A percentile compares a stretch with the other conserved stretches of the same genome.
phyloP scores from a whole-genome alignment of 2,797 vertebrate species.

The Emys orbicularis region DNA sequence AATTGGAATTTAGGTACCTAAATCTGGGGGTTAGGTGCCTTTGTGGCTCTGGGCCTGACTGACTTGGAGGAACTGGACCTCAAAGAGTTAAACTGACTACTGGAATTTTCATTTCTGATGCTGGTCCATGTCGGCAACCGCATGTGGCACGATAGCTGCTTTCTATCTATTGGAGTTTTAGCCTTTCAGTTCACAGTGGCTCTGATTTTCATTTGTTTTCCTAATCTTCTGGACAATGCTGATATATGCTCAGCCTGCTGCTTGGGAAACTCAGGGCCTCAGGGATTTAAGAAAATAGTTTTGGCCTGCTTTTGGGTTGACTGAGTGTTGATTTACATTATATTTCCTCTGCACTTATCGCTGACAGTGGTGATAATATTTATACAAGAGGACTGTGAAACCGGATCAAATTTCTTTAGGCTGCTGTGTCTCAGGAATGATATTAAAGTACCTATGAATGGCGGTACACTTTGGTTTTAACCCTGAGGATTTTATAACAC shows the following conservation, averaged over 20 bases:
- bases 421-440: not conserved
- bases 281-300: not conserved
- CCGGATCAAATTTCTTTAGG: not conserved
- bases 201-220: conserved; percentile 57
- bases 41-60: not conserved
- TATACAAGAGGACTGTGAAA: accelerated
- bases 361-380: accelerated
- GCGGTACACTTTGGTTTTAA: not conserved
- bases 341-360: not conserved
- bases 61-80: not conserved
- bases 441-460: not conserved
- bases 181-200: not conserved
- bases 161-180: not conserved
- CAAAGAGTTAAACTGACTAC: conserved; percentile 1
- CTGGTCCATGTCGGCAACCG: not conserved
- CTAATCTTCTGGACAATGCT: conserved; percentile 34
- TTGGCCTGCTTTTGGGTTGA: not conserved
- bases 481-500: not conserved
- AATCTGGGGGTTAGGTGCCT: not conserved
- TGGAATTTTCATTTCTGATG: not conserved
- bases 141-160: not conserved
- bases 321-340: not conserved
- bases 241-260: not conserved
- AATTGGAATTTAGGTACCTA: not conserved
- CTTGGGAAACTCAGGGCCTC: not conserved